These are phyloP conservation scores for Pseudococcus longispinus DNA, from an alignment of 2,888 invertebrate genomes.

Conservation along the genomic window DNA sequence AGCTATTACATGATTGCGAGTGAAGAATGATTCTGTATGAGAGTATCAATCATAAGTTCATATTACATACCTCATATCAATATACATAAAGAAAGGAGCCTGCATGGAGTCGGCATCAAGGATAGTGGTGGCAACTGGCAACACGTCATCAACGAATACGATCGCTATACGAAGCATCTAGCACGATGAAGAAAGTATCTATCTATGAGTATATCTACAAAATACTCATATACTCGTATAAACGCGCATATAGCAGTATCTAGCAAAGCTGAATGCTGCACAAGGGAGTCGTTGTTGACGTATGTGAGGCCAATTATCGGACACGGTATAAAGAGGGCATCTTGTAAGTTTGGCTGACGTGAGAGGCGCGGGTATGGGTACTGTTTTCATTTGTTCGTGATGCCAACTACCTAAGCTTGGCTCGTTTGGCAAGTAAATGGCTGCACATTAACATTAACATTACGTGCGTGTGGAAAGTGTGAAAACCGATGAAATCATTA, in stretches of 20 bases:
- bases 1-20: too few species aligned
- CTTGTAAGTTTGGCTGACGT: not conserved
- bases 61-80: too few species aligned
- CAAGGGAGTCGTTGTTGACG: constrained; percentile 22
- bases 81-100: too few species aligned
- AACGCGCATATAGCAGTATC: not conserved
- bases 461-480: not conserved
- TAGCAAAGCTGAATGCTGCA: not conserved
- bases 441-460: constrained; percentile 4
- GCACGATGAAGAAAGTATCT: not conserved
- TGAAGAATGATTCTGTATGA: too few species aligned
- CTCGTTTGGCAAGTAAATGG: constrained; percentile 22
- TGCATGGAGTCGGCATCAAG: too few species aligned
- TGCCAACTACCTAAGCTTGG: not conserved
- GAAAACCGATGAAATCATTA: constrained; percentile 13
- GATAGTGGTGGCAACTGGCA: too few species aligned
- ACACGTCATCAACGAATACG: too few species aligned
- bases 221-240: not conserved
- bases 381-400: constrained; percentile 6
- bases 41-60: too few species aligned
- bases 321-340: not conserved
- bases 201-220: not conserved
- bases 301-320: constrained; percentile 17
- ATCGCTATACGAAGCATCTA: not conserved
- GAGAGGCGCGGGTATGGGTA: not conserved